Percentiles rank a stretch among this genome's conserved stretches.
phyloP scores from a whole-genome alignment of 2,113 vertebrate species.

The Alethe diademata region DNA sequence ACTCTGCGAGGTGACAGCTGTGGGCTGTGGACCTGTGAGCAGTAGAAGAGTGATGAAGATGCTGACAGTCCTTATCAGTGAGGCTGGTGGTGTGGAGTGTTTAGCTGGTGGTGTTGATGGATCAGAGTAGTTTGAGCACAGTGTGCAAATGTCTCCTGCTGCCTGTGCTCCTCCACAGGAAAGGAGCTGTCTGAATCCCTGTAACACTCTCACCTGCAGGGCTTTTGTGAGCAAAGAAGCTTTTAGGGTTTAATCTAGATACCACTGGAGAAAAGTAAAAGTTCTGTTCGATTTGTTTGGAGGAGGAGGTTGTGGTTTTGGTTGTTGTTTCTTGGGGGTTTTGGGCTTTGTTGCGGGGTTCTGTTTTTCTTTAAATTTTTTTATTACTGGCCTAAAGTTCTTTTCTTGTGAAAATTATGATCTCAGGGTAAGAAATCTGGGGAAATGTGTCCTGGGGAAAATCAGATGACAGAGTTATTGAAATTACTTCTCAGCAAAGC shows the following conservation, averaged over 20 bases:
- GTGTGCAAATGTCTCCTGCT: background rate
- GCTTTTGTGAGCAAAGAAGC: background rate
- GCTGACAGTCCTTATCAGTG: background rate
- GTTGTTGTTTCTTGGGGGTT: background rate
- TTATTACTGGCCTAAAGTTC: background rate
- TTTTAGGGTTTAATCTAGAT: background rate
- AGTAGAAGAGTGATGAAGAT: background rate
- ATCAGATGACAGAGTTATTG: background rate
- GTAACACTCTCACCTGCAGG: background rate
- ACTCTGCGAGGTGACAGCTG: background rate
- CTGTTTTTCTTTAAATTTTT: background rate
- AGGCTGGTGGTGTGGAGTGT: background rate
- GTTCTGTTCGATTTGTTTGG: background rate
- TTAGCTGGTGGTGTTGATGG: background rate
- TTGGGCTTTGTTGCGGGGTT: background rate
- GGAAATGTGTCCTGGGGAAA: background rate
- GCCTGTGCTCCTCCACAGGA: background rate
- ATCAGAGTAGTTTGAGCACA: background rate
- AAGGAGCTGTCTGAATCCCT: background rate
- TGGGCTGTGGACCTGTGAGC: background rate
- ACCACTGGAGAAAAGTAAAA: background rate
- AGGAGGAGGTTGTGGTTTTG: accelerated
- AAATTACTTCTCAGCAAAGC: background rate
- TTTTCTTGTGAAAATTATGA: background rate
- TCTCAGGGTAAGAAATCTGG: background rate